Conservation (phyloP, 2,888 invertebrate species). For the Theretra japonica region DNA sequence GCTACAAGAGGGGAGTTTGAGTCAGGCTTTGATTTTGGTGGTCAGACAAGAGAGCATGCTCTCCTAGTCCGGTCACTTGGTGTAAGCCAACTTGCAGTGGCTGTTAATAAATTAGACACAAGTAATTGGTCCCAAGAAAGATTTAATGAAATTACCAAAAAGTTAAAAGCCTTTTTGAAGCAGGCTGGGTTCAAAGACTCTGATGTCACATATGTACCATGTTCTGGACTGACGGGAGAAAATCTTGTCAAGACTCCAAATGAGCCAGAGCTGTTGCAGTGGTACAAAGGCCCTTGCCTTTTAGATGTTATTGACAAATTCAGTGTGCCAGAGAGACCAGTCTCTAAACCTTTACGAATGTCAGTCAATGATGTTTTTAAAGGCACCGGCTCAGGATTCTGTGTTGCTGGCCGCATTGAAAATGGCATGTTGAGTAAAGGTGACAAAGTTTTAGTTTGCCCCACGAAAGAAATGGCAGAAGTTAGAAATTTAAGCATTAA, state of each 20-base stretch:
- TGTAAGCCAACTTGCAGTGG: constrained; percentile 96
- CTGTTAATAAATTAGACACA: constrained; percentile 98
- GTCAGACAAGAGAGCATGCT: constrained; percentile 99
- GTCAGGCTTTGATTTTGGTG: constrained; percentile 98
- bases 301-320: constrained; percentile 95
- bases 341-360: constrained; percentile 95
- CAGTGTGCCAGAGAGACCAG: constrained; percentile 93
- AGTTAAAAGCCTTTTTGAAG: constrained; percentile 92
- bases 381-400: constrained; percentile 95
- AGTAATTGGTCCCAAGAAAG: constrained; percentile 96
- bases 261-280: constrained; percentile 86
- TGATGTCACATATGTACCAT: constrained; percentile 95
- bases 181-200: constrained; percentile 96
- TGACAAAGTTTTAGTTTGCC: constrained; percentile 94
- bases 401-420: constrained; percentile 95
- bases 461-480: constrained; percentile 92
- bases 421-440: constrained; percentile 94
- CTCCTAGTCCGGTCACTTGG: constrained; percentile 95
- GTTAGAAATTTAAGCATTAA: constrained; percentile 92
- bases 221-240: constrained; percentile 98
- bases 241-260: constrained; percentile 91
- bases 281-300: constrained; percentile 94
- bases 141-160: constrained; percentile 94
- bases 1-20: constrained; percentile 99
- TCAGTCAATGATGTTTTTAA: constrained; percentile 98